phyloP scores from a whole-genome alignment of 2,113 vertebrate genomes.

The Scatophagus argus region DNA sequence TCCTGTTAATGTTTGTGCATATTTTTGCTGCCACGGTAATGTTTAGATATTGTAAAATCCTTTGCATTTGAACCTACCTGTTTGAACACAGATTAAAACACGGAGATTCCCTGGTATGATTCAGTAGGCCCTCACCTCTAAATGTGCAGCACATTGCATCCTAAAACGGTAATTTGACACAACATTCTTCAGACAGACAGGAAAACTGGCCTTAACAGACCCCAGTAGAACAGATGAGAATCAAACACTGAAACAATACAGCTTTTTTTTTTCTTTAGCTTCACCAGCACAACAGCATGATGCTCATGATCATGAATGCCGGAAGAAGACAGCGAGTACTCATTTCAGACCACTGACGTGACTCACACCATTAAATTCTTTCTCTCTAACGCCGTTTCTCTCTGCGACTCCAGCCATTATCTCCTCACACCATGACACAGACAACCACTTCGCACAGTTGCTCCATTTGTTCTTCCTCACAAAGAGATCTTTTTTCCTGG shows the following conservation, averaged over 20 bases:
- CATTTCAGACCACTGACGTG: slow-evolving; percentile 33
- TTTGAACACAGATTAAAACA: too few species aligned
- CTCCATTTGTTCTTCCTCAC: slow-evolving; percentile 69
- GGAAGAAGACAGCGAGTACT: not conserved
- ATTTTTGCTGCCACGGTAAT: not conserved
- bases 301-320: not conserved
- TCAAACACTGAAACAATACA: not conserved
- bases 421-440: slow-evolving; percentile 52
- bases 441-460: slow-evolving; percentile 51
- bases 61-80: not conserved
- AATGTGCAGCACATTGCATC: not conserved
- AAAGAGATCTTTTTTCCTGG: slow-evolving; percentile 68
- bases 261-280: slow-evolving; percentile 11
- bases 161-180: not conserved
- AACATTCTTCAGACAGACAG: not conserved
- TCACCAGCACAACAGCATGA: not conserved
- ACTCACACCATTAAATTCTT: slow-evolving; percentile 39
- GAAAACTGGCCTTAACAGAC: not conserved
- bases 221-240: not conserved
- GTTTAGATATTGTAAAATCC: not conserved
- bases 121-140: not conserved
- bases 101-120: not conserved
- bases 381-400: slow-evolving; percentile 30
- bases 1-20: too few species aligned
- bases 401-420: slow-evolving; percentile 61